Base-by-base conservation (phyloP, 2,113 vertebrate species). In the Megaceryle maxima region DNA sequence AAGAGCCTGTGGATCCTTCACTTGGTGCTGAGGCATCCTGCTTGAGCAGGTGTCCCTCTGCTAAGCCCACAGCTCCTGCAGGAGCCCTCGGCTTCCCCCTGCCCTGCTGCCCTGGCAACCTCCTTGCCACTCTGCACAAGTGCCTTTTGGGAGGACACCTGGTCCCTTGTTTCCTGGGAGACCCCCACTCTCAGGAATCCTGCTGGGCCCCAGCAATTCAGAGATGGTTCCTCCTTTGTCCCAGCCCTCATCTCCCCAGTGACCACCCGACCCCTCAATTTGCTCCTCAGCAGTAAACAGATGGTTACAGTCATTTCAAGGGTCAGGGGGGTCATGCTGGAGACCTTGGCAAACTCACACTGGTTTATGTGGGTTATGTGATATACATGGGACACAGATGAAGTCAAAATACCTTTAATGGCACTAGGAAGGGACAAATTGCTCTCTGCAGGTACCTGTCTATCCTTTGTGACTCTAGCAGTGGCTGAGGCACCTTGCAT, bases 1-100 rank as follows among this genome's bases (percentile, higher is more conserved):
- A 0, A 8, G 5, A 16, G 31, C 17, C 63, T 55, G 41, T 0
- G 0, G 20, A 5, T 59, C 26, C 72, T 91, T 59, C n/a, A 0
- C 2, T 1, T 63, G 16, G 25, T 59, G 43, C 51, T 18, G 39
- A 3, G 14, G 48, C 43, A 31, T 10, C 39, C 87, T 93, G 66
- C 62, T 39, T 0, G 1, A 72, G 28, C 0, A 2, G 15, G 3
- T 31, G 28, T 44, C 16, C 33, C 28, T 66, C 39, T 82, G 75
- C 25, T 21, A 17, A 68, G 26, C 10, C 41, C 3, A 0, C 48
- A 72, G 15, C 28, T 22, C 31, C 18, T 1, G 1, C 18, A 53
- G 51, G 15, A 83, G 24, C 9, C 13, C 51, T 41, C 1, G 3
- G 29, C 41, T 85, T 41, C 56, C 28, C 26, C 7, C 9, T 0